These are phyloP conservation scores for Gila orcuttii DNA, from an alignment of 2,113 vertebrate genomes.

Conservation along the genomic window DNA sequence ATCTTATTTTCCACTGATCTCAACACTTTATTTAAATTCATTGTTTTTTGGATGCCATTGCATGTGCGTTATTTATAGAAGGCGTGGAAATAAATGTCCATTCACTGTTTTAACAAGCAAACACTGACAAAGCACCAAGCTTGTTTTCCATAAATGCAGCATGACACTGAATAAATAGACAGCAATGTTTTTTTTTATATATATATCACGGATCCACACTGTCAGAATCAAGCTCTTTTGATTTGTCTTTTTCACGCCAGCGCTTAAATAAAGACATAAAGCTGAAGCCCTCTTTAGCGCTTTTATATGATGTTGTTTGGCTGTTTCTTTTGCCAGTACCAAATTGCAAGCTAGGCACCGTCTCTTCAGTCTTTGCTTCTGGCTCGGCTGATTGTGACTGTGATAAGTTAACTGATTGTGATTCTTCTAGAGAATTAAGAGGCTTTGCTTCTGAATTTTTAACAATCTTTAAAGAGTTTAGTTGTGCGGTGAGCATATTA, in stretches of 20 bases:
- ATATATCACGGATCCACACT: conserved; percentile 45
- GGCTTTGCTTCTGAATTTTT: background rate
- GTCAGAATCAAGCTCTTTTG: conserved; percentile 55
- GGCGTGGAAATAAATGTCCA: background rate
- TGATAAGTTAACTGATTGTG: conserved; percentile 14
- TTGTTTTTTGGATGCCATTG: background rate
- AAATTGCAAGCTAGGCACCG: conserved; percentile 8
- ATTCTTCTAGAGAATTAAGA: background rate
- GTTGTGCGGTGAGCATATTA: conserved; percentile 30
- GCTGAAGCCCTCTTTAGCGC: conserved; percentile 58
- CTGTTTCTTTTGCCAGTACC: conserved; percentile 42
- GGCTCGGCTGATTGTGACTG: conserved; percentile 15
- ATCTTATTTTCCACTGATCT: background rate
- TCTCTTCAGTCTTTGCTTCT: conserved; percentile 30
- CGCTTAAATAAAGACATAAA: conserved; percentile 74
- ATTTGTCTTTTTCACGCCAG: conserved; percentile 67
- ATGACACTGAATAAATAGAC: background rate
- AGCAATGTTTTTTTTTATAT: too few species aligned
- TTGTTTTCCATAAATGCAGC: background rate
- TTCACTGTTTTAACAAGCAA: background rate
- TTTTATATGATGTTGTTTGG: conserved; percentile 51
- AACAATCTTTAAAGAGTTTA: background rate
- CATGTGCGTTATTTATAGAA: background rate
- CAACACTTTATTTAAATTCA: background rate
- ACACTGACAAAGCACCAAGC: background rate